A percentile compares a stretch with the other conserved stretches of the same genome.
These are phyloP conservation scores for Aphelenchoides fujianensis DNA, from an alignment of 1,140 invertebrate genomes.

Conservation along the genomic window DNA sequence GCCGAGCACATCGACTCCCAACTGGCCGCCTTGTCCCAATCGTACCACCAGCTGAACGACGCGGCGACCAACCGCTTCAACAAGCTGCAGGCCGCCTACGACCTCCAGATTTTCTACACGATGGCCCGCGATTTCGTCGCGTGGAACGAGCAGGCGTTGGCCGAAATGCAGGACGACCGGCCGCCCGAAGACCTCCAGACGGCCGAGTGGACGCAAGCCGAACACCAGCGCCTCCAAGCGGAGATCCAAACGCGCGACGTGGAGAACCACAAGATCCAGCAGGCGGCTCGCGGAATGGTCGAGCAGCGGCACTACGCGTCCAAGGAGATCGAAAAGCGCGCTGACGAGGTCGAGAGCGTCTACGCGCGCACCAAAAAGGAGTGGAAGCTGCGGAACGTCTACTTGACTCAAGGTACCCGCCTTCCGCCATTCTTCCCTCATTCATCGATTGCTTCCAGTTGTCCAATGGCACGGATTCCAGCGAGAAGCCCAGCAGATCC, in stretches of 20 bases:
- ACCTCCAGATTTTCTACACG: conserved; percentile 77
- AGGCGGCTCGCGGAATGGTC: conserved; percentile 78
- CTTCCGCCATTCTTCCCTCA: conserved; percentile 21
- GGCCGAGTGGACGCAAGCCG: conserved; percentile 79
- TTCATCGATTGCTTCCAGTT: conserved; percentile 4
- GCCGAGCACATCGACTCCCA: conserved; percentile 81
- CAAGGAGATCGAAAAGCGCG: conserved; percentile 72
- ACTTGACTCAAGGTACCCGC: conserved; percentile 76
- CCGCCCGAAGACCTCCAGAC: conserved; percentile 79
- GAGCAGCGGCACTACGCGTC: conserved; percentile 76
- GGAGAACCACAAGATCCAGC: conserved; percentile 75
- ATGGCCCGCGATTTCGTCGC: conserved; percentile 34
- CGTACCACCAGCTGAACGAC: conserved; percentile 82
- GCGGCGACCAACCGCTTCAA: conserved; percentile 75
- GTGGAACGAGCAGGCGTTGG: conserved; percentile 21
- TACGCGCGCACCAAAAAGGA: conserved; percentile 75
- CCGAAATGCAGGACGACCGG: conserved; percentile 72
- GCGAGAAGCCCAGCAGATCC: conserved; percentile 86
- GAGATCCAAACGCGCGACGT: conserved; percentile 91
- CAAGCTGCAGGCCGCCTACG: conserved; percentile 78
- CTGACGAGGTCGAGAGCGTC: conserved; percentile 74
- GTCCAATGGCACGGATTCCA: conserved; percentile 91
- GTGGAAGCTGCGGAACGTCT: conserved; percentile 84
- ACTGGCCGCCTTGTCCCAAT: conserved; percentile 76
- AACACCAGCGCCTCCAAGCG: conserved; percentile 84